phyloP scores from a whole-genome alignment of 2,888 invertebrate genomes.

The Erannis defoliaria region DNA sequence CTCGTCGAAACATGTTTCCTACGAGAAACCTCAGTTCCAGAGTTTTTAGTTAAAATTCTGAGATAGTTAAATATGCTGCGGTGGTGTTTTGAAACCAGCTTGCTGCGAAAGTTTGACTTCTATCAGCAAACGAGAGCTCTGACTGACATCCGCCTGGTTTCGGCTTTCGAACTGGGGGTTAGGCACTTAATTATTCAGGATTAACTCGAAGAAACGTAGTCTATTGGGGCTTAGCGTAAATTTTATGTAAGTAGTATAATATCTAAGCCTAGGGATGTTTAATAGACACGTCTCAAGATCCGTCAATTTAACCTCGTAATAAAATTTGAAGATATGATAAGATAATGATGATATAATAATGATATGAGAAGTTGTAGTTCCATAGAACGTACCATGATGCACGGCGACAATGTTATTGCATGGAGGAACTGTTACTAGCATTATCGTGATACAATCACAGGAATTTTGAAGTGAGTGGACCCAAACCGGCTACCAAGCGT shows the following conservation, averaged over 20 bases:
- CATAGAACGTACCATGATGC: no score
- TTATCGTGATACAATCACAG: no score
- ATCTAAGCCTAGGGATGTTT: no score
- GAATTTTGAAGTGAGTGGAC: no score
- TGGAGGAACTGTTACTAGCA: no score
- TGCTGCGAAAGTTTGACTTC: slow-evolving; percentile 19
- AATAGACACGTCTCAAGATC: neutral
- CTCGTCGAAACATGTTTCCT: neutral
- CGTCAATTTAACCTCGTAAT: no score
- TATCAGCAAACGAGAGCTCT: slow-evolving; percentile 24
- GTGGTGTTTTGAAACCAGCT: slow-evolving; percentile 16
- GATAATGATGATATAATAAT: no score
- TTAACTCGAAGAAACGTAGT: slow-evolving; percentile 14
- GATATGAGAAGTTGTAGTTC: no score
- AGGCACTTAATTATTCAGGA: slow-evolving; percentile 24
- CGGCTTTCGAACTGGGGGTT: slow-evolving; percentile 12
- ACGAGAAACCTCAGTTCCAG: slow-evolving; percentile 2
- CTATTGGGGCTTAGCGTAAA: neutral
- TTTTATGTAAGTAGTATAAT: neutral
- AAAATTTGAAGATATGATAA: no score
- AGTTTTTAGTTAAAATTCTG: slow-evolving; percentile 20
- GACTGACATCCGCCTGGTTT: slow-evolving; percentile 25
- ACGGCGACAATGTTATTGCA: no score
- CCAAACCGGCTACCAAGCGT: no score
- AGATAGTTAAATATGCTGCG: slow-evolving; percentile 24